phyloP scores from a whole-genome alignment of 2,888 invertebrate species.

The Xestia ashworthii region DNA sequence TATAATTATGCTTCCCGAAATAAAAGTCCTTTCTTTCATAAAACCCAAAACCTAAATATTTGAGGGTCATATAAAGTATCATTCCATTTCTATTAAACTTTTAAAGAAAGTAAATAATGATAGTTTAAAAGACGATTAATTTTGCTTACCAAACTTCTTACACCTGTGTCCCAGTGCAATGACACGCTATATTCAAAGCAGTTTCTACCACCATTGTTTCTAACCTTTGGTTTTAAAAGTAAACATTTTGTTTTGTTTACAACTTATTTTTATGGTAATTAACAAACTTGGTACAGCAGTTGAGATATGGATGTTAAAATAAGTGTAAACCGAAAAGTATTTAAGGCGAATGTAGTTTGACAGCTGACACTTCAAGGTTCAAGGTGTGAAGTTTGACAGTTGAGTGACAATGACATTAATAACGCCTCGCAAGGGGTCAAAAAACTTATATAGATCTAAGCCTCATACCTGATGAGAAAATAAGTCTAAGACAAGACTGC shows the following conservation, averaged over 20 bases:
- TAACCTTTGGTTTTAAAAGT: constrained; percentile 59
- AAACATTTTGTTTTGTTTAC: constrained; percentile 63
- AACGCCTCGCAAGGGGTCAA: neutral
- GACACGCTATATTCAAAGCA: constrained; percentile 64
- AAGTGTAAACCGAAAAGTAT: neutral
- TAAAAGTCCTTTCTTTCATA: too few species aligned
- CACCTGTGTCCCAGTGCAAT: constrained; percentile 52
- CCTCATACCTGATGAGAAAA: neutral
- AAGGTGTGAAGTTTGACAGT: neutral
- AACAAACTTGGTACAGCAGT: constrained; percentile 22
- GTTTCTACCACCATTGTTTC: constrained; percentile 57
- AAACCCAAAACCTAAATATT: too few species aligned
- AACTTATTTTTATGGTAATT: constrained; percentile 55
- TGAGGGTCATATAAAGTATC: too few species aligned
- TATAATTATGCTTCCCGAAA: too few species aligned
- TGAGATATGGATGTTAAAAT: neutral
- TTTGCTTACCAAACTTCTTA: neutral
- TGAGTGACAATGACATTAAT: neutral
- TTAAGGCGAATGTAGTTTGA: neutral
- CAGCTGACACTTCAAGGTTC: too few species aligned
- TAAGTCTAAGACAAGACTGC: neutral
- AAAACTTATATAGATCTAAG: neutral
- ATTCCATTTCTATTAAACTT: neutral
- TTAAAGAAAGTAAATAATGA: neutral
- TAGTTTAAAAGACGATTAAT: neutral